These are phyloP conservation scores for Phasianus colchicus DNA, from an alignment of 2,113 vertebrate genomes.

Conservation along the genomic window DNA sequence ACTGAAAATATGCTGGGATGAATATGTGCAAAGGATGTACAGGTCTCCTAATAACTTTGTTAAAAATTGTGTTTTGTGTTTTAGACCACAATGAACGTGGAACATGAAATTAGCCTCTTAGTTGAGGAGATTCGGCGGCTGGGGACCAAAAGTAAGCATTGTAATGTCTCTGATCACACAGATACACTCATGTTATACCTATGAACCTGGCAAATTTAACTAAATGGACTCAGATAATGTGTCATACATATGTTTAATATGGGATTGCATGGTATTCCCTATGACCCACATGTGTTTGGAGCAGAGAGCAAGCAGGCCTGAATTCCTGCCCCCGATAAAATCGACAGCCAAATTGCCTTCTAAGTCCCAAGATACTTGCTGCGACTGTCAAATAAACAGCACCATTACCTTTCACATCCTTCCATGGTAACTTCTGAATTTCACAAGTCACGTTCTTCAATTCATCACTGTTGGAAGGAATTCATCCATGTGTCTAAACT, in stretches of 20 bases:
- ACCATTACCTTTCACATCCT: neutral
- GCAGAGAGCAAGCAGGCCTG: neutral
- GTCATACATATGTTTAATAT: neutral
- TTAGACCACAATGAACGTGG: conserved; percentile 88
- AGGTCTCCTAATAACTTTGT: neutral
- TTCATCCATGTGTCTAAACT: neutral
- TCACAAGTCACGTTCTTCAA: neutral
- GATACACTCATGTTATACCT: neutral
- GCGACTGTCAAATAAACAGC: neutral
- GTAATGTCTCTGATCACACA: neutral
- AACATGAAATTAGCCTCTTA: conserved; percentile 88
- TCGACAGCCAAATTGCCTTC: neutral
- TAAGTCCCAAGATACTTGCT: neutral
- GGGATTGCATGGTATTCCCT: neutral
- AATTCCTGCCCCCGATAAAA: neutral
- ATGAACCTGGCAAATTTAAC: neutral
- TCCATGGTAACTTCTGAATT: neutral
- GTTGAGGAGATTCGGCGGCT: conserved; percentile 91
- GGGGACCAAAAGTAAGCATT: conserved; percentile 89
- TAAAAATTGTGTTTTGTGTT: conserved; percentile 7
- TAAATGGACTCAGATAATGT: neutral
- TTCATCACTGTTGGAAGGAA: neutral
- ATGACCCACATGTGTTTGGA: neutral
- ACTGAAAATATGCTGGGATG: fast-evolving
- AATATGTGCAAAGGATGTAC: neutral